These are phyloP conservation scores for Lepidochrysops patricia DNA, from an alignment of 2,888 invertebrate genomes.

Conservation along the genomic window DNA sequence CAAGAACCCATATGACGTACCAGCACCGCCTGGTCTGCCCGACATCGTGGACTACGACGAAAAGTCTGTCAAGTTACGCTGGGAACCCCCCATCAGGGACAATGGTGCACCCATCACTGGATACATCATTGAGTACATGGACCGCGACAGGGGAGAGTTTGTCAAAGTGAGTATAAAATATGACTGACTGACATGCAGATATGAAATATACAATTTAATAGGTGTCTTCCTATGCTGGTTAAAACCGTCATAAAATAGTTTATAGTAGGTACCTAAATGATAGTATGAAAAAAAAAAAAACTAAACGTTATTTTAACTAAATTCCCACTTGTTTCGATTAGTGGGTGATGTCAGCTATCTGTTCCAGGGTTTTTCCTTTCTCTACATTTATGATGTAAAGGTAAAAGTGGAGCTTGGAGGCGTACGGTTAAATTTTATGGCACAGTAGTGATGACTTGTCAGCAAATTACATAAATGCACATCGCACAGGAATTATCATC, in stretches of 20 bases:
- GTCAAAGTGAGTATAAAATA: conserved; percentile 71
- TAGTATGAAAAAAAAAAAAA: too few relatives aligned
- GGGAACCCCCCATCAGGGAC: conserved; percentile 92
- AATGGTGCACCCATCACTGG: conserved; percentile 95
- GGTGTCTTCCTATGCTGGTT: background rate
- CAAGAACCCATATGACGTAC: conserved; percentile 96
- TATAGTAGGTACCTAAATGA: too few relatives aligned
- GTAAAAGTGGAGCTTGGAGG: conserved; percentile 1
- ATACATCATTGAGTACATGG: conserved; percentile 94
- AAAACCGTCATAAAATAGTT: too few relatives aligned
- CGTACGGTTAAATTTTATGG: background rate
- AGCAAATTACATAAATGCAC: background rate
- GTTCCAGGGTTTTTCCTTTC: conserved; percentile 8
- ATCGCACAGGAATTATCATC: background rate
- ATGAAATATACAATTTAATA: too few relatives aligned
- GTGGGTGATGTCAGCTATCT: background rate
- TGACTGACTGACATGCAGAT: too few relatives aligned
- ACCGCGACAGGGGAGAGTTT: conserved; percentile 88
- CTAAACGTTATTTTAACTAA: too few relatives aligned
- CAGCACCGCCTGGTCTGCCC: conserved; percentile 91
- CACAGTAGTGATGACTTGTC: background rate
- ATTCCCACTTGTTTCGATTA: background rate
- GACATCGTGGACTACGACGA: conserved; percentile 94
- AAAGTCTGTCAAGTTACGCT: conserved; percentile 90
- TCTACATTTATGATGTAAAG: conserved; percentile 9